Evolutionary conservation across 2,797 vertebrate genomes (phyloP), one percentile per base, ranked within the genome.

Genomic region (Acanthis flammea): DNA sequence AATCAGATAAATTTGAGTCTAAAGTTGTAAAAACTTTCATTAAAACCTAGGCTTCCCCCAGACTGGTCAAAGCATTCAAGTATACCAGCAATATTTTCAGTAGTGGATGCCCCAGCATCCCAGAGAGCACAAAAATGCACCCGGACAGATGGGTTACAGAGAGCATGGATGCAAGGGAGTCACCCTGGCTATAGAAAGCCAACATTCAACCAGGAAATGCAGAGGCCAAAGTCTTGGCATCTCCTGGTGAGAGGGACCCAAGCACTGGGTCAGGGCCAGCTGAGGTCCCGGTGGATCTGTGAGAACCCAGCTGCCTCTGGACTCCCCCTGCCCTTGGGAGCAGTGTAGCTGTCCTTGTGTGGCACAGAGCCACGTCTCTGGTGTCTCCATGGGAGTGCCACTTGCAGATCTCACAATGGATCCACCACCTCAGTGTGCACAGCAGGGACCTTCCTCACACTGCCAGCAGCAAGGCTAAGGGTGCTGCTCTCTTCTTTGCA

Each of bases 281-380:
- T 42, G 57, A 47, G 48, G 28, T 33, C 23, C 42, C 9, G 3
- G 0, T 33, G 31, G 0, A 9, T n/a, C 70, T 41, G 19, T 14
- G 9, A 63, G 53, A 63, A 18, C 30, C 13, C 75, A 18, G 45
- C 1, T 24, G 41, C 25, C 58, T 21, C 39, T 11, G 41, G 63
- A 23, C 30, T 17, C 54, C 31, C 2, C 2, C 27, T 39, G 60
- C 11, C 44, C 27, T 13, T 8, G 19, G 33, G 8, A 67, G 54
- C 48, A 25, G 31, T 0, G 7, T 1, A 35, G 55, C 0, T 23
- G 19, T 5, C 22, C 12, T 22, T 7, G 2, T 6, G 13, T 12
- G 37, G 28, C 37, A 53, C 44, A 47, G 12, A 61, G 53, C 50
- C 45, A 3, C 12, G 51, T 16, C 55, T 48, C 62, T 3, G 1